phyloP scores from a whole-genome alignment of 2,888 invertebrate species.

The Byasa hedistus region DNA sequence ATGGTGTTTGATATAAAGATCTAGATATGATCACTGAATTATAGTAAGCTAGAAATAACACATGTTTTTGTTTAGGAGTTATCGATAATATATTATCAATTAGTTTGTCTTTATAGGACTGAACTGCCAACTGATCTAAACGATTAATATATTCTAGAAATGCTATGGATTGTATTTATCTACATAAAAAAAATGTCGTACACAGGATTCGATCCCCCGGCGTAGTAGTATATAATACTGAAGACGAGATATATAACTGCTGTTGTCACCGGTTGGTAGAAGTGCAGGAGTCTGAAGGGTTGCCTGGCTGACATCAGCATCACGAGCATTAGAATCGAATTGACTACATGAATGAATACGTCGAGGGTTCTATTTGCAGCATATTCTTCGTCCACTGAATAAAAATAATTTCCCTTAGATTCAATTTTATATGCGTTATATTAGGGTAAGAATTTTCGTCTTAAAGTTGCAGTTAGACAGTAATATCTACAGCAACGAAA shows the following conservation, averaged over 20 bases:
- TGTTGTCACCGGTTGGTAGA: slow-evolving; percentile 82
- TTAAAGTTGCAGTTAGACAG: too few relatives aligned
- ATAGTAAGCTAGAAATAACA: too few relatives aligned
- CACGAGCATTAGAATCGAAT: slow-evolving; percentile 85
- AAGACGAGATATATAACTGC: slow-evolving; percentile 84
- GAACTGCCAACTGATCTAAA: too few relatives aligned
- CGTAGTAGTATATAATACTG: slow-evolving; percentile 83
- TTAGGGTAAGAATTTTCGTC: too few relatives aligned
- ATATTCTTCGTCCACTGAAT: slow-evolving; percentile 44
- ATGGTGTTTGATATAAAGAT: too few relatives aligned
- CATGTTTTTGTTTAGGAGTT: too few relatives aligned
- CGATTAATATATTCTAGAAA: too few relatives aligned
- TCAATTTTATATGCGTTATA: too few relatives aligned
- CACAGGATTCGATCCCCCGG: slow-evolving; percentile 85
- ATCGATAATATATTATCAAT: too few relatives aligned
- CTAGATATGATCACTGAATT: too few relatives aligned
- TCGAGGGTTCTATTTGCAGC: slow-evolving; percentile 53
- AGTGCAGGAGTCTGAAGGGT: slow-evolving; percentile 81
- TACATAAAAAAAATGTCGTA: slow-evolving; percentile 3
- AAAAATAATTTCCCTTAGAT: slow-evolving; percentile 5
- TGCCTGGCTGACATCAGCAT: slow-evolving; percentile 86
- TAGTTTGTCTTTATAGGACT: too few relatives aligned
- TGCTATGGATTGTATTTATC: not conserved
- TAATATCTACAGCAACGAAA: too few relatives aligned
- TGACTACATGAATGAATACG: slow-evolving; percentile 77